Percentiles rank a stretch among this genome's conserved stretches.
Evolutionary conservation across 2,888 invertebrate genomes (phyloP).

Genomic region (Homarus gammarus): DNA sequence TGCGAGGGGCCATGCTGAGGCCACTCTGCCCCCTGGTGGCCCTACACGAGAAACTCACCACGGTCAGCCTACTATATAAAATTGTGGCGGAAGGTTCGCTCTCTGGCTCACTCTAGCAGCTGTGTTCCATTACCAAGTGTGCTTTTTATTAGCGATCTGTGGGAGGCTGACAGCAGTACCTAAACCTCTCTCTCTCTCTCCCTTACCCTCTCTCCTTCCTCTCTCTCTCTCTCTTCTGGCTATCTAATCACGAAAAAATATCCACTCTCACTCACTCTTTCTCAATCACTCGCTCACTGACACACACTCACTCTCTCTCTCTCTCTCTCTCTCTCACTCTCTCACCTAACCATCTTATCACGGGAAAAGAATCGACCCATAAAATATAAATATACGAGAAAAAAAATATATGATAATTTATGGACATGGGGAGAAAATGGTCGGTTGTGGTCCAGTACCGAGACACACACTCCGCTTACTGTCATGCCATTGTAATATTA

Average conservation of each 20-base stretch:
- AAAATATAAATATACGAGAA: background rate
- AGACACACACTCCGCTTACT: too few relatives aligned
- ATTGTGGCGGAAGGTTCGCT: constrained; percentile 44
- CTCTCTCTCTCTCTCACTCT: too few relatives aligned
- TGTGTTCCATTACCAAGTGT: constrained; percentile 58
- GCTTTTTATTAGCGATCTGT: constrained; percentile 47
- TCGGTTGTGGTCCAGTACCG: too few relatives aligned
- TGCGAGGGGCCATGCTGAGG: constrained; percentile 56
- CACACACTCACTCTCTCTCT: too few relatives aligned
- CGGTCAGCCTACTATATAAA: constrained; percentile 55
- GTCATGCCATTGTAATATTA: too few relatives aligned
- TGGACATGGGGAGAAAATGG: background rate
- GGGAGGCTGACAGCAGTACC: constrained; percentile 13
- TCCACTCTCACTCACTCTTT: too few relatives aligned
- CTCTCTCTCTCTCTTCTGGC: background rate
- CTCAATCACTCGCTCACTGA: too few relatives aligned
- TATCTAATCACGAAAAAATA: too few relatives aligned
- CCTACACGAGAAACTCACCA: constrained; percentile 61
- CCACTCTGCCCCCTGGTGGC: constrained; percentile 69
- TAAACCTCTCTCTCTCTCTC: too few relatives aligned
- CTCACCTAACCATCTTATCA: background rate
- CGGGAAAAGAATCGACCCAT: background rate
- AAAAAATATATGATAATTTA: background rate
- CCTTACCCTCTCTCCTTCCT: background rate
- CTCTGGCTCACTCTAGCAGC: constrained; percentile 51